Base-by-base conservation (phyloP, 1,140 invertebrate species). In the Odontomachus brunneus region DNA sequence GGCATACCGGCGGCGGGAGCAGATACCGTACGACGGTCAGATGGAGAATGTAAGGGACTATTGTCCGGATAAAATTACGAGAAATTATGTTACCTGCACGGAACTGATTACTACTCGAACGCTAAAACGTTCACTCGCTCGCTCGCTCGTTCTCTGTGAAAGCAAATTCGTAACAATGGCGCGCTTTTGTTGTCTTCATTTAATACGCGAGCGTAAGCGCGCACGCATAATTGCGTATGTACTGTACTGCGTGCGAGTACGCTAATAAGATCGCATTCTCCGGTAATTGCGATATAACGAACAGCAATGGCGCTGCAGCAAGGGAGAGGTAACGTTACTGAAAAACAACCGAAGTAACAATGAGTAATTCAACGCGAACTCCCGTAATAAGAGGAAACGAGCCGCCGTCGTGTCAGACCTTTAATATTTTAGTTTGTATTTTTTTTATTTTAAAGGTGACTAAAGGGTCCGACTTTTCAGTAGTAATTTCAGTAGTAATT, bases 21-120 rank as follows among this genome's bases (percentile, higher is more conserved):
- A 83, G 60, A 44, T 44, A 51, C 60, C 14, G 63, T 81, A 72
- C 72, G 82, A 88, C 84, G 84, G 86, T 88, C 87, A 85, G 84
- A 82, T 82, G 82, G 84, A 84, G 85, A 90, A 87, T 84, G 84
- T 83, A 82, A 83, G 80, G 88, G 82, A 88, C 89, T 84, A 91
- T 90, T 91, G 90, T 91, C 88, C 82, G 53, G 85, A 66, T 88
- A 91, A n/a, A n/a, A 91, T 91, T 91, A 82, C 87, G 84, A 75
- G 76, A 74, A 84, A 82, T 89, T 89, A 81, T 73, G 78, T 71
- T 67, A 66, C 38, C 69, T 80, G 60, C 80, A 71, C 80, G 80
- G 71, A 63, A 60, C 80, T 82, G 66, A 82, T 82, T 69, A 82
- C 67, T 73, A 82, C 67, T 48, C 22, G n/a, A 55, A 72, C 29